Base-by-base conservation (phyloP, 2,113 vertebrate genomes). In the Heterochromis multidens region DNA sequence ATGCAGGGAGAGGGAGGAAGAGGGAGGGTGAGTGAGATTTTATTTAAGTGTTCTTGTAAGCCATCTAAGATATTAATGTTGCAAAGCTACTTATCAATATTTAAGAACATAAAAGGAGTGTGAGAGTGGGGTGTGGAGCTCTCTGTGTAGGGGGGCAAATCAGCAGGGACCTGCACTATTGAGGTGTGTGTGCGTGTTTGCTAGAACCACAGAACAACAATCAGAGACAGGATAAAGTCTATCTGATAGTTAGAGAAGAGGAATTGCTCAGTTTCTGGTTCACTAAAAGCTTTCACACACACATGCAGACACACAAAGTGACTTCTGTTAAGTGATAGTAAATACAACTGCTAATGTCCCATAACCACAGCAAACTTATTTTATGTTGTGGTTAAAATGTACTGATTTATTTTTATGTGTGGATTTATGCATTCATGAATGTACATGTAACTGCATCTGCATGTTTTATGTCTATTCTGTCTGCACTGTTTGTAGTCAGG, bases 1-100 rank as follows among this genome's bases (percentile, higher is more conserved):
- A 81, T 94, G 93, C 94, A 92, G 92, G 70, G 96, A 94, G 74
- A 0, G 88, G 83, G 89, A 12, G 46, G 35, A 93, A 89, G 80
- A 49, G 90, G 91, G 95, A 92, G 93, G 81, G 96, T 94, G 95
- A 77, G 82, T 81, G 91, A 97, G 96, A 97, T 96, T 97, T 98
- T 99, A 98, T 99, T 98, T 98, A 99, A 99, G 98, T 99, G 98
- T 99, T 99, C 98, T 99, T 99, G 98, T 99, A 99, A 99, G 97
- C 97, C 97, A 97, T 98, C 97, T 98, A 98, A 98, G 98, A 99
- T 98, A 99, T 99, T 99, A 99, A 99, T 99, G 98, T 97, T 97
- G 97, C 96, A 98, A 98, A 99, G 97, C 97, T 97, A 97, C 98
- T 99, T 98, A 99, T 99, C 97, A 99, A 99, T 99, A 98, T 99